phyloP scores from a whole-genome alignment of 2,797 vertebrate genomes.

The Scolopax bukidnonensis region DNA sequence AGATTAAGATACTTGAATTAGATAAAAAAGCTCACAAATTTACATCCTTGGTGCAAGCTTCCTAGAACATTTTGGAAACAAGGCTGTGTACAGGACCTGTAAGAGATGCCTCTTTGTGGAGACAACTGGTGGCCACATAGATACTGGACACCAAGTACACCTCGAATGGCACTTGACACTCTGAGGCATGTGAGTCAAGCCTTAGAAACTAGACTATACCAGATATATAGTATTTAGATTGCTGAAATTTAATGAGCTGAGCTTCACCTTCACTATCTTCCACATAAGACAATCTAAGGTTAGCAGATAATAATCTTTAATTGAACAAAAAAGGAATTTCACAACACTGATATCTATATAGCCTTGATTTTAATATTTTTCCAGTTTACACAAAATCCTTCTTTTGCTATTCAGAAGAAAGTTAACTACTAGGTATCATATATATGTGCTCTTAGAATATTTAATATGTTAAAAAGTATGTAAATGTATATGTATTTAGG shows the following conservation, averaged over 20 bases:
- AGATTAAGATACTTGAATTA: neutral
- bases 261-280: neutral
- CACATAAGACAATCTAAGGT: neutral
- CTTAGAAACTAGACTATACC: neutral
- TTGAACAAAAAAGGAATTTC: neutral
- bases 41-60: neutral
- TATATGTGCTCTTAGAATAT: neutral
- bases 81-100: neutral
- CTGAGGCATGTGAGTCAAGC: neutral
- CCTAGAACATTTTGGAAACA: neutral
- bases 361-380: neutral
- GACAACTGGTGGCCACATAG: fast-evolving
- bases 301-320: neutral
- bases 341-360: neutral
- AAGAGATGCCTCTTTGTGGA: neutral
- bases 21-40: neutral
- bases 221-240: neutral
- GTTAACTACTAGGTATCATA: neutral
- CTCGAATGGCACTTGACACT: neutral
- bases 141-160: neutral
- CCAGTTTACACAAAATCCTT: neutral
- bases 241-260: neutral
- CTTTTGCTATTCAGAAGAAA: neutral
- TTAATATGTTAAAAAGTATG: neutral
- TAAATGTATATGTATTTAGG: neutral